Evolutionary conservation across 2,113 vertebrate species (phyloP).

Genomic region (Prinia subflava): DNA sequence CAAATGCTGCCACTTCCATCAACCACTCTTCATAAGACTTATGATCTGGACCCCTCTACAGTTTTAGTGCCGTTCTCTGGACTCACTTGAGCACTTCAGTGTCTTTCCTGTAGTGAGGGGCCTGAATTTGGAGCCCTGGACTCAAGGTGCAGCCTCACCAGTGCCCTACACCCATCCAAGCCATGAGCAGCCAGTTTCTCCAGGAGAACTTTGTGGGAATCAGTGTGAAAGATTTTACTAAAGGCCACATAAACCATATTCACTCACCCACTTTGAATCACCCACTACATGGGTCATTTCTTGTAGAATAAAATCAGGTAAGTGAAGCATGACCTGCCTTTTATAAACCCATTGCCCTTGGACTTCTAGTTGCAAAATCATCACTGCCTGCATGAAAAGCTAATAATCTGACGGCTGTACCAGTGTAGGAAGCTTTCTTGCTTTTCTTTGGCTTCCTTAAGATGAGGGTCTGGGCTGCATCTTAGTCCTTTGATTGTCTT

Average conservation of each 20-base stretch:
- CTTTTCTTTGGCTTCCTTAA: neutral
- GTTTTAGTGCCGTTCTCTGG: neutral
- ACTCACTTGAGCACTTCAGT: neutral
- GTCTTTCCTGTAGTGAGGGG: neutral
- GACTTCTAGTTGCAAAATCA: neutral
- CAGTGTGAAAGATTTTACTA: neutral
- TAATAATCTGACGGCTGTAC: neutral
- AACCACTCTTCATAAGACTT: neutral
- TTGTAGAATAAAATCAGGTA: neutral
- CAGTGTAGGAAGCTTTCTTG: neutral
- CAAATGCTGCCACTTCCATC: neutral
- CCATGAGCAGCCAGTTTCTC: neutral
- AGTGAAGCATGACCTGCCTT: neutral
- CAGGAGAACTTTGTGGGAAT: neutral
- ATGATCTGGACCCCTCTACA: neutral
- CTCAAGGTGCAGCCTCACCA: neutral
- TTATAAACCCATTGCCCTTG: neutral
- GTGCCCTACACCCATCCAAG: neutral
- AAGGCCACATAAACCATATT: neutral
- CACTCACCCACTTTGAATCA: neutral
- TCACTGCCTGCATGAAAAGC: fast-evolving
- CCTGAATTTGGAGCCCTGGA: neutral
- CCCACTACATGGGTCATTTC: neutral
- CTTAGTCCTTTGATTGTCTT: too few species aligned
- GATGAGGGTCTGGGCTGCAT: neutral